Base-by-base conservation (phyloP, 2,888 invertebrate species). In the Keiferia lycopersicella region DNA sequence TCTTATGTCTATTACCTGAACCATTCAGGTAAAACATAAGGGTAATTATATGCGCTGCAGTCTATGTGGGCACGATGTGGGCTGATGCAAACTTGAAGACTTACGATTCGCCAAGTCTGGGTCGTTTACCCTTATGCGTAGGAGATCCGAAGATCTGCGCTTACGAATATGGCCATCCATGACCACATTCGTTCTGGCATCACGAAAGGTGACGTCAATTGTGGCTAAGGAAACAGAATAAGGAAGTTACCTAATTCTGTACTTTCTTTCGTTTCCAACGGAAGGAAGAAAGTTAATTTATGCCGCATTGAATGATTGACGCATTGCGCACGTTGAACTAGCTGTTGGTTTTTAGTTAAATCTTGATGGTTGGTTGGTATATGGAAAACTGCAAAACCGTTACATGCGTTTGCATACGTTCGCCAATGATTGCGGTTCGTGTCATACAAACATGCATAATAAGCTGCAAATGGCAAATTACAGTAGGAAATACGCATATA, bases 31-130 rank as follows among this genome's bases (percentile, higher is more conserved):
- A 50, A 50, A 61, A 61, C 50, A 61, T 61, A 56, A 39, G 65
- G 65, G 63, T 62, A 64, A 64, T 64, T 63, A 61, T 50, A 61
- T 48, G 50, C 20, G 22, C 22, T 56, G 11, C 7, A 53, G 51
- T 39, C 12, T 1, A 39, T 51, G 61, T 50, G 22, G 30, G 53
- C 39, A 66, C 62, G 67, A 77, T 79, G 80, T 79, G 77, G 80
- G 78, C 76, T 74, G 84, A 81, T 76, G 82, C 81, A 71, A 86
- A 45, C 86, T 82, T 69, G 82, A 81, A 71, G 86, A 45, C 86
- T n/a, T n/a, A n/a, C n/a, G n/a, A n/a, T n/a, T 82, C 68, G 72
- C 66, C 76, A 50, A 61, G 41, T 22, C 51, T 18, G 20, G 87
- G 81, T 80, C 81, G 67, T 81, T 84, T 71, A 73, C 80, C 81